Evolutionary conservation across 2,888 invertebrate genomes (phyloP).

Genomic region (Panopea generosa): DNA sequence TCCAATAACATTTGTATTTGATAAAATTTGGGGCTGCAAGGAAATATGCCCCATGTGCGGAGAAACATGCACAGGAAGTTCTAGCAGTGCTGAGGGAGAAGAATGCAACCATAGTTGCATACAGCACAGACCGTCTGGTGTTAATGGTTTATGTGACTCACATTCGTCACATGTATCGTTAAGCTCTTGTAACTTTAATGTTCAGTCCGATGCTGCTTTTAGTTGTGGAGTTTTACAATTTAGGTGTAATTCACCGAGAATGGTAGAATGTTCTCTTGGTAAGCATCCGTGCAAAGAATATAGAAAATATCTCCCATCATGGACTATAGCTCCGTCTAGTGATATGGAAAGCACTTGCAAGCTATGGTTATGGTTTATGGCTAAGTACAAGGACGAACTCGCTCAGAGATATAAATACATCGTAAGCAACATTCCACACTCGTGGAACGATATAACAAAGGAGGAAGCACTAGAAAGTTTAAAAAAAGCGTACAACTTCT

Average conservation of each 20-base stretch:
- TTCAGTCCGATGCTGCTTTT: background rate
- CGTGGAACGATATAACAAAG: conserved; percentile 45
- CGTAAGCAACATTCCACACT: background rate
- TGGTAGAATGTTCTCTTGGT: too few species aligned
- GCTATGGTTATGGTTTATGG: conserved; percentile 16
- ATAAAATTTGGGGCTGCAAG: conserved; percentile 2
- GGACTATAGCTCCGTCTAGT: background rate
- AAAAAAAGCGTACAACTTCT: too few species aligned
- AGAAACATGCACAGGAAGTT: background rate
- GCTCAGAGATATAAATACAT: background rate
- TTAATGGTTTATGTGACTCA: background rate
- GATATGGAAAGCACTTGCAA: conserved; percentile 5
- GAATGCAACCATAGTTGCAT: background rate
- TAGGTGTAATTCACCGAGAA: too few species aligned
- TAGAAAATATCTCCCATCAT: background rate
- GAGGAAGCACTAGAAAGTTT: conserved; percentile 26
- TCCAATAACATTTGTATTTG: background rate
- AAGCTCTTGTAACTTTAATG: conserved; percentile 1
- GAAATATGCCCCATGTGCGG: conserved; percentile 1
- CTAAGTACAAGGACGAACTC: background rate
- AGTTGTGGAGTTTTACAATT: background rate
- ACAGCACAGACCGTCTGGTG: conserved; percentile 4
- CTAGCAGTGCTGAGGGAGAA: background rate
- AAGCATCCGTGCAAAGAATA: background rate
- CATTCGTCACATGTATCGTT: background rate